A percentile compares a stretch with the other conserved stretches of the same genome.
Conservation (phyloP, 2,113 vertebrate genomes). For the Passer domesticus region DNA sequence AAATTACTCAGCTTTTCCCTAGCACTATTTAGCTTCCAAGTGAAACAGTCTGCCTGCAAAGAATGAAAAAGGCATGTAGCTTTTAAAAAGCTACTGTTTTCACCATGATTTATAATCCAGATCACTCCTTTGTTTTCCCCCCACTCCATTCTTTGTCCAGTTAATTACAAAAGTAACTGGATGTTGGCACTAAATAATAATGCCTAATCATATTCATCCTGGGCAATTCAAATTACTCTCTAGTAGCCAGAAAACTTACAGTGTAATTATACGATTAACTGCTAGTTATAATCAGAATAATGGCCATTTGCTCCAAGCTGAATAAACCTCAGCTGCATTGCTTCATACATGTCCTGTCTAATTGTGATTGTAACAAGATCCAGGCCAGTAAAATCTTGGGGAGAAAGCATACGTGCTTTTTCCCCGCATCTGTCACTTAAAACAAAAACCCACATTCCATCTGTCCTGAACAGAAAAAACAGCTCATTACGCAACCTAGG, state of each 20-base stretch:
- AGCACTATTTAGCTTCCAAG: constrained; percentile 38
- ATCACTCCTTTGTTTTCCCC: constrained; percentile 51
- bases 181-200: constrained; percentile 55
- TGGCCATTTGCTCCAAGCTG: constrained; percentile 66
- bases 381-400: constrained; percentile 56
- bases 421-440: constrained; percentile 53
- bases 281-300: constrained; percentile 65
- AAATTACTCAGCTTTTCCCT: constrained; percentile 7
- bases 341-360: constrained; percentile 49
- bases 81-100: constrained; percentile 69
- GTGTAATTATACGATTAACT: constrained; percentile 74
- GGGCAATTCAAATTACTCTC: constrained; percentile 64
- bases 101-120: constrained; percentile 66
- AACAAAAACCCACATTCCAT: constrained; percentile 66
- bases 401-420: constrained; percentile 56
- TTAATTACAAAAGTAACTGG: constrained; percentile 72
- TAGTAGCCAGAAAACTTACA: constrained; percentile 69
- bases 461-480: constrained; percentile 31
- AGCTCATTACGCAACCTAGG: constrained; percentile 71
- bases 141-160: constrained; percentile 57
- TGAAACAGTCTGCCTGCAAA: constrained; percentile 38
- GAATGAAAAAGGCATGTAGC: constrained; percentile 37
- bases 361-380: constrained; percentile 57
- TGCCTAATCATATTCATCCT: constrained; percentile 53
- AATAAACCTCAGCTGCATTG: constrained; percentile 63